Conservation (phyloP, 1,140 invertebrate genomes). For the Sweltsa coloradensis region DNA sequence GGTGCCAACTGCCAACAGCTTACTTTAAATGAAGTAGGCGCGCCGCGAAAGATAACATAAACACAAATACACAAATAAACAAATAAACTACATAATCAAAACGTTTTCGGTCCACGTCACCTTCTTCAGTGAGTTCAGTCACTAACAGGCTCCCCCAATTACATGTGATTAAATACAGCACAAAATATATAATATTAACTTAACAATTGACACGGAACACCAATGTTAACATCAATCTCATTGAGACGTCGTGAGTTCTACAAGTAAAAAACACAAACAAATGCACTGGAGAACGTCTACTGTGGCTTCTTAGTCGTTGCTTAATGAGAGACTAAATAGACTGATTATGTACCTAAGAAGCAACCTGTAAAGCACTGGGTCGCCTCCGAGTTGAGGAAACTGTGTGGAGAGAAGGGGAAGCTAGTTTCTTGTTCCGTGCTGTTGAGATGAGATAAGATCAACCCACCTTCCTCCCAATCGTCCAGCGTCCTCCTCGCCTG, state of each 20-base stretch:
- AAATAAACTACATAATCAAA: background rate
- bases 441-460: background rate
- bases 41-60: background rate
- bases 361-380: background rate
- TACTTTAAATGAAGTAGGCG: background rate
- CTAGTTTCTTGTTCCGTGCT: background rate
- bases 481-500: constrained; percentile 37
- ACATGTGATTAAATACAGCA: too few species aligned
- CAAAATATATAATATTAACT: too few species aligned
- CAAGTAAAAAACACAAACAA: too few species aligned
- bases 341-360: background rate
- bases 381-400: background rate
- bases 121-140: too few species aligned
- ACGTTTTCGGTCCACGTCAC: background rate
- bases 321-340: too few species aligned
- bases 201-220: too few species aligned
- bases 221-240: too few species aligned
- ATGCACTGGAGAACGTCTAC: too few species aligned
- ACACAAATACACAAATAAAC: background rate
- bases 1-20: background rate
- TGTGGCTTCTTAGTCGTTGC: too few species aligned
- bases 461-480: constrained; percentile 35
- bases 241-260: too few species aligned
- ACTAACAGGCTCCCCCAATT: too few species aligned
- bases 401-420: background rate